Evolutionary conservation across 1,140 invertebrate genomes (phyloP).

Genomic region (Hyphantria cunea): DNA sequence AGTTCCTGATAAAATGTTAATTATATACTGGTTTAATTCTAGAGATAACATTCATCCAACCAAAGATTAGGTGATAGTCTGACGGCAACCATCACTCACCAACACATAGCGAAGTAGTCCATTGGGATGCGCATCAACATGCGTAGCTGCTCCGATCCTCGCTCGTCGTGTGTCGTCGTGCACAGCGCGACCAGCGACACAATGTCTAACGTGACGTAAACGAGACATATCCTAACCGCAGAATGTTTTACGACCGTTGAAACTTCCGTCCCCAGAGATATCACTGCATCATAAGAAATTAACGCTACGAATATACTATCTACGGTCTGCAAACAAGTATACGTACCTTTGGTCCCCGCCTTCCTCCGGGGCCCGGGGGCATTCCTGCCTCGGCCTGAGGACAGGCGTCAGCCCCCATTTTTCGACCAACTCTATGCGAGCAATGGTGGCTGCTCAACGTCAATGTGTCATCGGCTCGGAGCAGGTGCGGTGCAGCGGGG

Average conservation of each 20-base stretch:
- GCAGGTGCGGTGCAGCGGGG: slow-evolving; percentile 53
- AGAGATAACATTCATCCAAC: slow-evolving; percentile 34
- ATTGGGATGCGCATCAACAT: slow-evolving; percentile 50
- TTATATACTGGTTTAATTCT: no score
- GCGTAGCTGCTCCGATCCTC: slow-evolving; percentile 50
- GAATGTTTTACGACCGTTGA: slow-evolving; percentile 45
- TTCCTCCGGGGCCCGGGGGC: slow-evolving; percentile 89
- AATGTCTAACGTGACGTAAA: slow-evolving; percentile 54
- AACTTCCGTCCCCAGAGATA: slow-evolving; percentile 25
- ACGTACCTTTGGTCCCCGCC: slow-evolving; percentile 86
- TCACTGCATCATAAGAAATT: slow-evolving; percentile 1
- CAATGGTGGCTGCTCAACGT: slow-evolving; percentile 90
- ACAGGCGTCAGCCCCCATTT: slow-evolving; percentile 97
- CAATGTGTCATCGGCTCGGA: slow-evolving; percentile 75
- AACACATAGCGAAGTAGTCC: slow-evolving; percentile 78
- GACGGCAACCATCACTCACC: slow-evolving; percentile 57
- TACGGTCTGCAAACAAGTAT: slow-evolving; percentile 26
- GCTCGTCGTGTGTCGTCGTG: slow-evolving; percentile 37
- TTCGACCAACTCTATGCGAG: slow-evolving; percentile 96
- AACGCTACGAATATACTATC: slow-evolving; percentile 6
- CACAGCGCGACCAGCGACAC: slow-evolving; percentile 26
- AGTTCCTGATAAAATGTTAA: no score
- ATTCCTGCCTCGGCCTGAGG: slow-evolving; percentile 96
- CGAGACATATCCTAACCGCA: slow-evolving; percentile 54
- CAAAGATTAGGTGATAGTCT: no score